Evolutionary conservation across 1,140 invertebrate genomes (phyloP), one percentile per base, ranked within the genome.

Genomic region (Hylaeus volcanicus): DNA sequence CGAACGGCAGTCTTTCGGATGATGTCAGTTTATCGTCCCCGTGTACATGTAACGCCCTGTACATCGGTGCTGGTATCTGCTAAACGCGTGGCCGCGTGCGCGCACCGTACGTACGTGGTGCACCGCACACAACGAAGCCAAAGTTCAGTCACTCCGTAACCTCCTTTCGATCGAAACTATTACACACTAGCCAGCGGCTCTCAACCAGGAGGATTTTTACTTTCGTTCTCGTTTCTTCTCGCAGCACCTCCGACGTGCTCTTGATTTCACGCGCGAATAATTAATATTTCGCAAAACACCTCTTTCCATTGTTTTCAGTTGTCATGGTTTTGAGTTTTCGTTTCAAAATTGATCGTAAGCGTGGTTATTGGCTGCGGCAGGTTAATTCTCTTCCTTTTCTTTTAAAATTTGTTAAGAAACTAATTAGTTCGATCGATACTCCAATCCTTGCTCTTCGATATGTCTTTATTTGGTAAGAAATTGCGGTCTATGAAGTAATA

Each of bases 131-230:
- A 71, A 88, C 86, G 64, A 88, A 89, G 84, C 82, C 86, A 93
- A 91, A 93, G 93, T 93, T 93, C 93, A 93, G 88, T 93, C 93
- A 93, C 93, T 93, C 89, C 89, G 90, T 93, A 93, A 93, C 93
- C 93, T 93, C 93, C 92, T 93, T 93, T 93, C 93, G 89, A 93
- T 93, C 92, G 92, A 93, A 93, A 93, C 92, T 93, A 93, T 93
- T 93, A 93, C 93, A 93, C 92, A 92, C 91, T 92, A 91, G 88
- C 71, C 92, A 93, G 93, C 90, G 93, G 86, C 77, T 92, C 93
- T 93, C 93, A 93, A 81, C 86, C 58, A 51, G 61, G 73, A 56
- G 83, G 79, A 87, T 88, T 90, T 92, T 93, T 92, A 93, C 91
- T 93, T 93, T 93, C 92, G 87, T 92, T 92, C 86, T 75, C 81